Evolutionary conservation across 2,888 invertebrate species (phyloP).

Genomic region (Aspidiotus rigidus): DNA sequence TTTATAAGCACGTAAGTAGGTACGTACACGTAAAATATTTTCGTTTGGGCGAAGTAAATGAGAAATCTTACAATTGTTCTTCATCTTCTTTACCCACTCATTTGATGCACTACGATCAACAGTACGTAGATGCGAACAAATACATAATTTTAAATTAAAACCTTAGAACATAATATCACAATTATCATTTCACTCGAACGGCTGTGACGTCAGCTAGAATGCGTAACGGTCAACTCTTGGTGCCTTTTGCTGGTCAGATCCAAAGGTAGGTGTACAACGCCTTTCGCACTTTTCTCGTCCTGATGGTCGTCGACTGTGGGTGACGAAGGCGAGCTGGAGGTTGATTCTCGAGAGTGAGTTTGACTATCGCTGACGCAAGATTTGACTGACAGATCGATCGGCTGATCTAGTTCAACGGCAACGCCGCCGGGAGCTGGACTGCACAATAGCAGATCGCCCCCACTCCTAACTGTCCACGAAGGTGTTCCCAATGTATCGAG

Average conservation of each 20-base stretch:
- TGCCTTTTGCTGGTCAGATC: conserved; percentile 30
- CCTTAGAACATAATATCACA: conserved; percentile 32
- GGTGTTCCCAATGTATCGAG: conserved; percentile 38
- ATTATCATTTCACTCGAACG: not conserved
- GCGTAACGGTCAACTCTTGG: conserved; percentile 23
- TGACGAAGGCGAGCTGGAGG: conserved; percentile 13
- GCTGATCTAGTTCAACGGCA: conserved; percentile 46
- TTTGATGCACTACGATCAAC: too few relatives aligned
- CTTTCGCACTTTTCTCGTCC: conserved; percentile 11
- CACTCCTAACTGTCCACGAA: conserved; percentile 37
- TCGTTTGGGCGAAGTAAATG: too few relatives aligned
- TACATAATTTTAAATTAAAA: conserved; percentile 2
- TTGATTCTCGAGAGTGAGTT: conserved; percentile 7
- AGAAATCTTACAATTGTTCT: too few relatives aligned
- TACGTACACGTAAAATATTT: too few relatives aligned
- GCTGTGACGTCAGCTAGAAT: conserved; percentile 19
- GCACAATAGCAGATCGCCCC: conserved; percentile 44
- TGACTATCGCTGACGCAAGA: conserved; percentile 31
- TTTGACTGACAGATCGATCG: conserved; percentile 46
- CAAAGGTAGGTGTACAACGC: conserved; percentile 22
- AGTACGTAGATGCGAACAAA: too few relatives aligned
- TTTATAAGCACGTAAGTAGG: too few relatives aligned
- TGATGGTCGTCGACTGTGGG: not conserved
- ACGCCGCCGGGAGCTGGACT: conserved; percentile 45
- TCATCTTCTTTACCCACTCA: too few relatives aligned